phyloP scores from a whole-genome alignment of 1,140 invertebrate genomes.

The Protaetia brevitarsis region DNA sequence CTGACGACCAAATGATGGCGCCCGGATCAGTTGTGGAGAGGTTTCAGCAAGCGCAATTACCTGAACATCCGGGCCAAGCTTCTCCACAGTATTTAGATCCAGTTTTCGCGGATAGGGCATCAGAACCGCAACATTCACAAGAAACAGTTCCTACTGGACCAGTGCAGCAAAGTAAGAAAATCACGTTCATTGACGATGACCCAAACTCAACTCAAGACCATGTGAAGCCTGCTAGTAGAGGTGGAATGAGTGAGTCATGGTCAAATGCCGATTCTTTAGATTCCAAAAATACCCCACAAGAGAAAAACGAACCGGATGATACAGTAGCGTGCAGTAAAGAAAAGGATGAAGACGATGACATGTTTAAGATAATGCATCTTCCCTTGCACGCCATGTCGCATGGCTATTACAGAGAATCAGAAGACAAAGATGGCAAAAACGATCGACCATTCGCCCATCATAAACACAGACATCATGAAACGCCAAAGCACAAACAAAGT shows the following conservation, averaged over 20 bases:
- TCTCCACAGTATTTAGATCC: too few species aligned
- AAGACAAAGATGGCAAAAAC: too few species aligned
- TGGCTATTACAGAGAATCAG: background rate
- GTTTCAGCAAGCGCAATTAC: too few species aligned
- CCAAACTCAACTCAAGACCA: background rate
- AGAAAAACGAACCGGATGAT: conserved; percentile 16
- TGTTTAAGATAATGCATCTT: background rate
- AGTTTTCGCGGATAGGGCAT: too few species aligned
- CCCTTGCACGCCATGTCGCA: background rate
- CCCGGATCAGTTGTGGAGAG: background rate
- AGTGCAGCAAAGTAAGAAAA: too few species aligned
- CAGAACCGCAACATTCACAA: too few species aligned
- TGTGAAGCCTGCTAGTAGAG: background rate
- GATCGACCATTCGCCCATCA: background rate
- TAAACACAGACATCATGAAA: background rate
- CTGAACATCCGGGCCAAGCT: too few species aligned
- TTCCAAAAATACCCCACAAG: background rate
- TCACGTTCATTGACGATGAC: too few species aligned
- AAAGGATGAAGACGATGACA: conserved; percentile 14
- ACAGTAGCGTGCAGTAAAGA: conserved; percentile 19
- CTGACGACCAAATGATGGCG: background rate
- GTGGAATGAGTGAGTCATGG: background rate
- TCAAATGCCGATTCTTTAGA: background rate
- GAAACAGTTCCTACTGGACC: too few species aligned
- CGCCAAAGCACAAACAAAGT: background rate